These are phyloP conservation scores for Alcis repandata DNA, from an alignment of 2,888 invertebrate species.

Conservation along the genomic window DNA sequence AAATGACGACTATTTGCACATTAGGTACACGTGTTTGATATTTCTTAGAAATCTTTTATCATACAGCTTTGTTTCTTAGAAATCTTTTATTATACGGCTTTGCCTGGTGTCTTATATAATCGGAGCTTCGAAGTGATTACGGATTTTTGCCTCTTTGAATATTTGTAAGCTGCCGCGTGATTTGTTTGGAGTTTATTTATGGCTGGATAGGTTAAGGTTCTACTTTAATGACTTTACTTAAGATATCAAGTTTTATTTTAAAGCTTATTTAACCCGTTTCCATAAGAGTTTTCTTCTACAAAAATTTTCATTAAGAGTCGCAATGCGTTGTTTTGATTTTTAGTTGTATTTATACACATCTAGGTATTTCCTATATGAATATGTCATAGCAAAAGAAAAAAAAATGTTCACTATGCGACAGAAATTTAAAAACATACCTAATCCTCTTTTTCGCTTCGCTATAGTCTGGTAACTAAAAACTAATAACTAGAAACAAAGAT, in stretches of 20 bases:
- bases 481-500: not conserved
- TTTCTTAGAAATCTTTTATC: conserved; percentile 15
- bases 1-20: not conserved
- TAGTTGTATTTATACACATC: too few relatives aligned
- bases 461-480: too few relatives aligned
- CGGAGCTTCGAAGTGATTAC: conserved; percentile 15
- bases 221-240: not conserved
- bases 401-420: not conserved
- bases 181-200: not conserved
- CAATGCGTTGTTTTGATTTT: too few relatives aligned
- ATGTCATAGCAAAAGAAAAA: not conserved
- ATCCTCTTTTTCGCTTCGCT: too few relatives aligned
- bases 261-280: too few relatives aligned
- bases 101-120: conserved; percentile 4
- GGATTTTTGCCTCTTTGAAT: conserved; percentile 11
- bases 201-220: not conserved
- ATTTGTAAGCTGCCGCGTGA: conserved; percentile 1
- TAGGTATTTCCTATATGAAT: too few relatives aligned
- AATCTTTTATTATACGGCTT: conserved; percentile 9
- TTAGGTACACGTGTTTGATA: conserved; percentile 1
- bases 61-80: conserved; percentile 8
- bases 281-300: too few relatives aligned
- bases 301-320: too few relatives aligned
- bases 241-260: too few relatives aligned
- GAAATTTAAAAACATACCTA: too few relatives aligned